phyloP scores from a whole-genome alignment of 2,113 vertebrate genomes.

The Zootoca vivipara region DNA sequence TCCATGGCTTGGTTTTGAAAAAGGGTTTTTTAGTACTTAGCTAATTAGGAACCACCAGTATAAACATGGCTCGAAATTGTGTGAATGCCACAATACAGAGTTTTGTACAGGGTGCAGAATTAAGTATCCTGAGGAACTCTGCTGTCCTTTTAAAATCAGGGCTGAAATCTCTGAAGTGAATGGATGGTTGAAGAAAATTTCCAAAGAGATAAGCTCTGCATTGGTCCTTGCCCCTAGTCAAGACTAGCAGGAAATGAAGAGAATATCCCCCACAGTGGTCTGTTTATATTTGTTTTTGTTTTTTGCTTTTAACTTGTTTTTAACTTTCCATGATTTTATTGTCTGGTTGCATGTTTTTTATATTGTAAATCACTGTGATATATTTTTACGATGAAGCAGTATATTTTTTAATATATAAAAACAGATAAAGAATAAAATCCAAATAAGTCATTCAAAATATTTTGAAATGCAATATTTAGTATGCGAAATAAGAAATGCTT shows the following conservation, averaged over 20 bases:
- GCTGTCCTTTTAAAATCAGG: neutral
- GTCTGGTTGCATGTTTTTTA: no score
- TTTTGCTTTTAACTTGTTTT: no score
- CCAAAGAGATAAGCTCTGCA: no score
- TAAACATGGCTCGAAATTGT: neutral
- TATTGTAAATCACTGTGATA: no score
- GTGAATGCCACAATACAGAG: neutral
- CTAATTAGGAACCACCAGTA: no score
- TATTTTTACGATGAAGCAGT: no score
- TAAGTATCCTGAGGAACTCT: neutral
- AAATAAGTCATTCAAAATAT: neutral
- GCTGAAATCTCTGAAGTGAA: neutral
- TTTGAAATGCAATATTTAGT: neutral
- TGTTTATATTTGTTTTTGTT: no score
- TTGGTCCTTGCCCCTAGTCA: neutral
- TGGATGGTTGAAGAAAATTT: neutral
- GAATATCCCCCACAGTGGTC: no score
- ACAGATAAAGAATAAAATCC: neutral
- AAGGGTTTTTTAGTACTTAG: no score
- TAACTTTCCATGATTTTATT: no score
- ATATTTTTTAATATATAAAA: no score
- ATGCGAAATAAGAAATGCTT: neutral
- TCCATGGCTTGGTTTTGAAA: no score
- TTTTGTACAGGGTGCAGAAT: neutral
- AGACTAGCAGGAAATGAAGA: neutral